Conservation (phyloP, 1,140 invertebrate genomes). For the Pseudomyrmex pallidus region DNA sequence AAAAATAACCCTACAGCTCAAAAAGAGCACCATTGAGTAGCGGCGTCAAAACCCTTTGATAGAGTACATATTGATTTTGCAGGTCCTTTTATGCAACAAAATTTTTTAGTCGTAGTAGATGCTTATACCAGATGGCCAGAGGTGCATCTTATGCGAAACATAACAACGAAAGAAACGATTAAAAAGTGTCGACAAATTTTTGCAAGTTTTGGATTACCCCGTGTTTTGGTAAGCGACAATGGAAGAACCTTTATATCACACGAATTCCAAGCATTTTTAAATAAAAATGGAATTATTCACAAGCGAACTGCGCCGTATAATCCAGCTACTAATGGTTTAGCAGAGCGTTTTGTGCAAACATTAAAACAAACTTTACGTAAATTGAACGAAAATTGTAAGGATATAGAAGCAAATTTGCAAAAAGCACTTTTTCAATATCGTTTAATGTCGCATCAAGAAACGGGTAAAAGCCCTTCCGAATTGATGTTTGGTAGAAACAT, state of each 20-base stretch:
- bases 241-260: neutral
- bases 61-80: neutral
- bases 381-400: neutral
- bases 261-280: neutral
- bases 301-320: neutral
- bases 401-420: neutral
- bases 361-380: neutral
- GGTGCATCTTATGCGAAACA: neutral
- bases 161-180: neutral
- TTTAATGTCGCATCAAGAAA: neutral
- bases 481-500: neutral
- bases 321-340: neutral
- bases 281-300: neutral
- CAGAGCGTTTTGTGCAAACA: neutral
- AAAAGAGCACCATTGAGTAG: neutral
- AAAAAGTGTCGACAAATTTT: neutral
- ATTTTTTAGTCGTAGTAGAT: neutral
- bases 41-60: neutral
- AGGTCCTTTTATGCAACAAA: neutral
- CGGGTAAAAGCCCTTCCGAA: neutral
- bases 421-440: neutral
- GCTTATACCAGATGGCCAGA: neutral
- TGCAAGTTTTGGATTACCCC: neutral
- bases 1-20: slow-evolving; percentile 61
- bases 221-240: neutral